Evolutionary conservation across 2,797 vertebrate species (phyloP).

Genomic region (Phoxinus dragarum): DNA sequence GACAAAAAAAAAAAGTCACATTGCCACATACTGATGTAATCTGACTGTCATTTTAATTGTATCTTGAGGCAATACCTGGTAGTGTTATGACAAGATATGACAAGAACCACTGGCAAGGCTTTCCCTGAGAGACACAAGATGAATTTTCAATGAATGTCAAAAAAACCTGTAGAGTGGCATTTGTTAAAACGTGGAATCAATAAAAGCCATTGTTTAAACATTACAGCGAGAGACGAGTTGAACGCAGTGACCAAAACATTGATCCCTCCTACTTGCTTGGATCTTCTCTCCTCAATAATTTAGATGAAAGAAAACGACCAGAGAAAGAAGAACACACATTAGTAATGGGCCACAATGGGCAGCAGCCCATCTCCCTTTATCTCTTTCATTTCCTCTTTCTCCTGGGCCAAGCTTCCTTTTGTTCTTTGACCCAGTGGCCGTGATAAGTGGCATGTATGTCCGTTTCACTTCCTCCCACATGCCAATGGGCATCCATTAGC

Average conservation of each 20-base stretch:
- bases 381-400: constrained; percentile 37
- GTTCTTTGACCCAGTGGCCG: constrained; percentile 53
- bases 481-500: constrained; percentile 67
- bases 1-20: constrained; percentile 3
- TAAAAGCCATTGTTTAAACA: constrained; percentile 30
- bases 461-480: constrained; percentile 54
- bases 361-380: constrained; percentile 54
- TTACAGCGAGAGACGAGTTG: not conserved
- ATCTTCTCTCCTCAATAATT: constrained; percentile 26
- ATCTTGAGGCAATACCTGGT: constrained; percentile 36
- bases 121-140: constrained; percentile 13
- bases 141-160: constrained; percentile 33
- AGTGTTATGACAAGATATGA: constrained; percentile 29
- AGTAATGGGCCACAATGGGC: constrained; percentile 48
- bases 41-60: constrained; percentile 28
- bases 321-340: constrained; percentile 42
- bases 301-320: constrained; percentile 55
- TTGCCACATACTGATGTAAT: constrained; percentile 24
- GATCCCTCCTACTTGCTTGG: constrained; percentile 36
- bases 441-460: constrained; percentile 53
- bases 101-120: constrained; percentile 15
- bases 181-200: constrained; percentile 4
- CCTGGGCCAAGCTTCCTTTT: constrained; percentile 55
- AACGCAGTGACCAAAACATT: constrained; percentile 41
- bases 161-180: constrained; percentile 10